Conservation (phyloP, 2,113 vertebrate genomes). For the Hepsetus odoe region DNA sequence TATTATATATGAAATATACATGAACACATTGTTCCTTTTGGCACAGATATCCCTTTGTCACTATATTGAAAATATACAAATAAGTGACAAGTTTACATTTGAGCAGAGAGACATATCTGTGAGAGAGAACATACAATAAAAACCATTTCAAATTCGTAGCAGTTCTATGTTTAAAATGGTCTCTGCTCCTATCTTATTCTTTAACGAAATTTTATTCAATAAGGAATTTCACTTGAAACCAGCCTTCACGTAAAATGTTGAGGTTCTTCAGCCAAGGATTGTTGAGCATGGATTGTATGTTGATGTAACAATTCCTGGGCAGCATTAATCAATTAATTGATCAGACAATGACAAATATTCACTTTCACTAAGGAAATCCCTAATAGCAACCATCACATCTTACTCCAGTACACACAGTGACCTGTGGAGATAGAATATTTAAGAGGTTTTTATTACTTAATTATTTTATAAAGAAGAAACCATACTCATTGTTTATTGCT, state of each 20-base stretch:
- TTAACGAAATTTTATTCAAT: too few relatives aligned
- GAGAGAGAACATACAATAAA: slow-evolving; percentile 1
- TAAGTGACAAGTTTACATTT: slow-evolving; percentile 12
- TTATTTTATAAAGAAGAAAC: too few relatives aligned
- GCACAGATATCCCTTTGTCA: slow-evolving; percentile 11
- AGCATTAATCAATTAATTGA: slow-evolving; percentile 48
- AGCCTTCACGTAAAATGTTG: slow-evolving; percentile 39
- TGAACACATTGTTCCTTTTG: not conserved
- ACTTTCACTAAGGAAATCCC: slow-evolving; percentile 33
- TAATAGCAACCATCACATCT: slow-evolving; percentile 59
- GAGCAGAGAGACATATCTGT: not conserved
- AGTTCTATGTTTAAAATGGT: slow-evolving; percentile 24
- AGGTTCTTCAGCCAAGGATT: slow-evolving; percentile 50
- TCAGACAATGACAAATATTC: too few relatives aligned
- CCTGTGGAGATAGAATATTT: slow-evolving; percentile 48
- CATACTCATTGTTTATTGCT: too few relatives aligned
- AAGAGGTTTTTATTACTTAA: not conserved
- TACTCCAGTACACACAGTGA: slow-evolving; percentile 63
- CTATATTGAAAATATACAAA: not conserved
- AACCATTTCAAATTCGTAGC: not conserved
- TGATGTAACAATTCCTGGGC: slow-evolving; percentile 53
- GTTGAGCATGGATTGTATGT: slow-evolving; percentile 36
- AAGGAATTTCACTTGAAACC: slow-evolving; percentile 55
- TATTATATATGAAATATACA: not conserved
- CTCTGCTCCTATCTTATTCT: not conserved